These are phyloP conservation scores for Apantesis nais DNA, from an alignment of 2,888 invertebrate species.

Conservation along the genomic window DNA sequence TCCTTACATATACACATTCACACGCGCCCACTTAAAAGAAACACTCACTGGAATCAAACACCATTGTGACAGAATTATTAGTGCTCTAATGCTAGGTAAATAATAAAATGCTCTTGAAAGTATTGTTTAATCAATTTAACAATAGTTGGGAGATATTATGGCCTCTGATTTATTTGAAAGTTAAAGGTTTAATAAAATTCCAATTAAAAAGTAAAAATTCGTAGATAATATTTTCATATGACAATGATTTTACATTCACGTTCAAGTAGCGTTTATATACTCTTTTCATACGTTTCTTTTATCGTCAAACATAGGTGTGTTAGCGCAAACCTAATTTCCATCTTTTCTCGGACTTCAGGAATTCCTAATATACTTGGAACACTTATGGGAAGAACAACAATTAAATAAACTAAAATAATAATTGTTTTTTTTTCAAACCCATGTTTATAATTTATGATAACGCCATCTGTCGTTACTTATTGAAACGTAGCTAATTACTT, in stretches of 20 bases:
- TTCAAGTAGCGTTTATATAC: neutral
- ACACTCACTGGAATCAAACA: constrained; percentile 58
- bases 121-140: constrained; percentile 6
- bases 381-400: constrained; percentile 12
- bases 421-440: neutral
- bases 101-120: constrained; percentile 23
- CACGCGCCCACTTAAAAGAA: constrained; percentile 50
- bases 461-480: constrained; percentile 51
- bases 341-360: constrained; percentile 23
- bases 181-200: constrained; percentile 60
- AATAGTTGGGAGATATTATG: neutral
- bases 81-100: constrained; percentile 46
- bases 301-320: constrained; percentile 26
- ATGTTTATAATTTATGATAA: constrained; percentile 18
- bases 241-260: constrained; percentile 21
- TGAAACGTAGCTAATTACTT: constrained; percentile 28
- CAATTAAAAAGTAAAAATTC: no score
- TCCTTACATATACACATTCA: constrained; percentile 36
- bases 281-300: constrained; percentile 17
- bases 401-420: constrained; percentile 15
- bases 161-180: constrained; percentile 30
- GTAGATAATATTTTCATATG: constrained; percentile 47
- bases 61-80: constrained; percentile 62
- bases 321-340: constrained; percentile 24
- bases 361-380: constrained; percentile 20